Evolutionary conservation across 2,113 vertebrate species (phyloP).

Genomic region (Ifrita kowaldi): DNA sequence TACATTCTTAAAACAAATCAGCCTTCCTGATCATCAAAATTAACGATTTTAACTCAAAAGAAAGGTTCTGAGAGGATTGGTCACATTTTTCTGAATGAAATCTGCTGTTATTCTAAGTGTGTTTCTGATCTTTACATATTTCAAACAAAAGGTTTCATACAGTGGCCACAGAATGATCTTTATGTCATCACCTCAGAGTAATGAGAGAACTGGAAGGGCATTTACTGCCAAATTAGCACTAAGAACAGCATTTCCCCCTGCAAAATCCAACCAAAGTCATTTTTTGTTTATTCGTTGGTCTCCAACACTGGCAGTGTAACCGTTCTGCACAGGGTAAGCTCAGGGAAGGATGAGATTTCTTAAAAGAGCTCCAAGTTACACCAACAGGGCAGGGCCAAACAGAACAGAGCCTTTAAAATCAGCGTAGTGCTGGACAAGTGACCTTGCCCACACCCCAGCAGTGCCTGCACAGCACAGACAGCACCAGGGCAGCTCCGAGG

Average conservation of each 20-base stretch:
- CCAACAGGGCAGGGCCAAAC: not conserved
- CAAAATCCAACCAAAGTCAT: not conserved
- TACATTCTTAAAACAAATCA: not conserved
- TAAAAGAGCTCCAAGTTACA: not conserved
- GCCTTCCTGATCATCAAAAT: not conserved
- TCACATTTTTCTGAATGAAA: not conserved
- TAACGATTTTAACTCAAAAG: not conserved
- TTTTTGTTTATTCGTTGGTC: not conserved
- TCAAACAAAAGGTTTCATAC: not conserved
- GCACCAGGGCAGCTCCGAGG: not conserved
- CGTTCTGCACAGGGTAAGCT: rapidly evolving
- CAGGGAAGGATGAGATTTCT: not conserved
- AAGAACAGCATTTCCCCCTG: not conserved
- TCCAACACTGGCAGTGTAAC: not conserved
- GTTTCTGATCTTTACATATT: not conserved
- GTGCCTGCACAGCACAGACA: not conserved
- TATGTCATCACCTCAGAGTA: not conserved
- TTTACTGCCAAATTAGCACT: not conserved
- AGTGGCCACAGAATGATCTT: not conserved
- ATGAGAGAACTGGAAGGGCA: not conserved
- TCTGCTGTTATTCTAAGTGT: not conserved
- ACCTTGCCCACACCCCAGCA: not conserved
- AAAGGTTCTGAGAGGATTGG: not conserved
- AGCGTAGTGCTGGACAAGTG: not conserved
- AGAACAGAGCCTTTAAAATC: not conserved